A percentile compares a stretch with the other conserved stretches of the same genome.
Evolutionary conservation across 2,113 vertebrate species (phyloP).

Genomic region (Hippocampus mohnikei): DNA sequence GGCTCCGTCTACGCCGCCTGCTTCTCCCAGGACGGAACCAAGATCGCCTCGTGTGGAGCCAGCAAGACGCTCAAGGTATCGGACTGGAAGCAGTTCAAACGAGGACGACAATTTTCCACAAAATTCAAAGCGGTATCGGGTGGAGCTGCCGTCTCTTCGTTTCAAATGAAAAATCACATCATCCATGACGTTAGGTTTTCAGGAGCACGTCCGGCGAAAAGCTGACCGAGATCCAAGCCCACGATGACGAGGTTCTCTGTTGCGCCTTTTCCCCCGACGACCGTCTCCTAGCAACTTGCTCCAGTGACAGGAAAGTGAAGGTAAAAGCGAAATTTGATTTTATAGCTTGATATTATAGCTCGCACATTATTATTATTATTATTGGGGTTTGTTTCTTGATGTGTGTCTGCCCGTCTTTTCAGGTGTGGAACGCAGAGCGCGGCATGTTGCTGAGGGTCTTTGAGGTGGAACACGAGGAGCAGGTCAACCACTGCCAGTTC

Average conservation of each 20-base stretch:
- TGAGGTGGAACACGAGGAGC: conserved; percentile 84
- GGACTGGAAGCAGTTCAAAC: not conserved
- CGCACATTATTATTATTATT: no score
- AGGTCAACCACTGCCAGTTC: conserved; percentile 92
- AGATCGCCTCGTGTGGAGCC: conserved; percentile 89
- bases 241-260: conserved; percentile 90
- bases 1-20: conserved; percentile 88
- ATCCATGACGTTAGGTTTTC: conserved; percentile 76
- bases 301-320: conserved; percentile 89
- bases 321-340: conserved; percentile 51
- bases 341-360: not conserved
- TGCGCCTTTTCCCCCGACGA: conserved; percentile 88
- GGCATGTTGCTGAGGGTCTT: conserved; percentile 74
- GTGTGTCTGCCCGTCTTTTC: not conserved
- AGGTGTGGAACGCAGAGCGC: conserved; percentile 87
- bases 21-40: conserved; percentile 86
- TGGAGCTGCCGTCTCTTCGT: no score
- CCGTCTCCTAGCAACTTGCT: conserved; percentile 86
- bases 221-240: conserved; percentile 80
- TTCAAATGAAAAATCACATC: no score
- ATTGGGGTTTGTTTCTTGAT: not conserved
- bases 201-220: conserved; percentile 88
- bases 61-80: conserved; percentile 87
- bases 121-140: no score
- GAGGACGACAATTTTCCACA: not conserved